Percentiles rank a stretch among this genome's conserved stretches.
Conservation (phyloP, 2,113 vertebrate genomes). For the Siphamia tubifer region DNA sequence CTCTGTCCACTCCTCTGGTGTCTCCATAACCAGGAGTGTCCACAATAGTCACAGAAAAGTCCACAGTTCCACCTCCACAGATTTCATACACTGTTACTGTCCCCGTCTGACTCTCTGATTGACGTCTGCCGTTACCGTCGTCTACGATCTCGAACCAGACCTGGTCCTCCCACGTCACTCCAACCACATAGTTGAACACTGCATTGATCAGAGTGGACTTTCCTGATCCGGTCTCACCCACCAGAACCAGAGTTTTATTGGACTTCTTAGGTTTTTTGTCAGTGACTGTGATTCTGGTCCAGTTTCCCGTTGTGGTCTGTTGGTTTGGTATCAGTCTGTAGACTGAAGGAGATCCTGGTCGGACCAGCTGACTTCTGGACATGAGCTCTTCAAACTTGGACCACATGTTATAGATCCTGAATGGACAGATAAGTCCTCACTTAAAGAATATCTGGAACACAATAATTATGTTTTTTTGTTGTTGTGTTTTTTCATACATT, state of each 20-base stretch:
- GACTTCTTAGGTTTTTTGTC: neutral
- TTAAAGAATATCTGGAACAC: no score
- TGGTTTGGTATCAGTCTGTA: no score
- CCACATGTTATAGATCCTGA: no score
- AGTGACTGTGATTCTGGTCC: neutral
- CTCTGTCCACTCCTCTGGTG: neutral
- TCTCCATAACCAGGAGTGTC: conserved; percentile 6
- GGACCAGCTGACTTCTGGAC: no score
- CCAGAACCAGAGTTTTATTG: conserved; percentile 25
- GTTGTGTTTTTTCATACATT: no score
- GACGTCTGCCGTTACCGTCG: neutral
- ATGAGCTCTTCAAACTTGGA: no score
- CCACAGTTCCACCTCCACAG: no score
- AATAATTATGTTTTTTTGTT: no score
- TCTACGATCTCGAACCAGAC: conserved; percentile 18
- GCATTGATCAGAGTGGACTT: conserved; percentile 17
- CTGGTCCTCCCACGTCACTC: conserved; percentile 10
- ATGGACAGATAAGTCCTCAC: no score
- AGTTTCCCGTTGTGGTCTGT: no score
- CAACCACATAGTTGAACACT: conserved; percentile 7
- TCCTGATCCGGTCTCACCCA: conserved; percentile 19
- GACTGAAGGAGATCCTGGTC: no score
- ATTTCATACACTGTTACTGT: conserved; percentile 28
- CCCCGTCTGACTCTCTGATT: conserved; percentile 4
- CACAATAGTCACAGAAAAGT: conserved; percentile 16